phyloP scores from a whole-genome alignment of 2,113 vertebrate genomes.

The Petroica traversi region DNA sequence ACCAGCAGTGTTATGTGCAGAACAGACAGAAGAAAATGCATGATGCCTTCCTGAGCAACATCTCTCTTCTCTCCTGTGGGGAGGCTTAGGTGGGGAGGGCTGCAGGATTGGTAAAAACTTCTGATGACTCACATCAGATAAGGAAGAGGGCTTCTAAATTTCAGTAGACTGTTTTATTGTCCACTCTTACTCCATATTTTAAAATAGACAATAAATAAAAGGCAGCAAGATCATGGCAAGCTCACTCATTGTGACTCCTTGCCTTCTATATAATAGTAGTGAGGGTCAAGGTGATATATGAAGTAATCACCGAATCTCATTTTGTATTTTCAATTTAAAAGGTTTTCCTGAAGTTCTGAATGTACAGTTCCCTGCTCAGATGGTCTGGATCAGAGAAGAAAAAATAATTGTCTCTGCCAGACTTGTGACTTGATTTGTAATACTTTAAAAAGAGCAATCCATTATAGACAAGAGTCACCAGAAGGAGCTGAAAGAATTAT shows the following conservation, averaged over 20 bases:
- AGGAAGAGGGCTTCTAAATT: slow-evolving; percentile 21
- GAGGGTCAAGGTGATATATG: background rate
- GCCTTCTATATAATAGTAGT: background rate
- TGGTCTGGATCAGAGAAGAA: background rate
- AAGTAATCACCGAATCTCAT: background rate
- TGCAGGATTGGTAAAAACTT: background rate
- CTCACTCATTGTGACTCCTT: background rate
- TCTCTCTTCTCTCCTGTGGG: background rate
- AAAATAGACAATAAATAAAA: background rate
- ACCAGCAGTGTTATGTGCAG: background rate
- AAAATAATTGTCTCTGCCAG: slow-evolving; percentile 28
- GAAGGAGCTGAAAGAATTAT: slow-evolving; percentile 45
- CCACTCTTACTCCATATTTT: background rate
- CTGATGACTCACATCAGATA: background rate
- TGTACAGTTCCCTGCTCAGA: background rate
- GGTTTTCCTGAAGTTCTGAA: slow-evolving; percentile 10
- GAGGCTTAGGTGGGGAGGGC: background rate
- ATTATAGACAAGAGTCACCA: background rate
- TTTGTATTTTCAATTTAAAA: background rate
- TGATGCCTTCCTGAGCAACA: background rate
- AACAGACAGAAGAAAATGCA: background rate
- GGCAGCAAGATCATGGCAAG: background rate
- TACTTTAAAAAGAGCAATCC: background rate
- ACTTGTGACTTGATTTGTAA: background rate
- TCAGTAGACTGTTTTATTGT: background rate